Evolutionary conservation across 2,113 vertebrate genomes (phyloP).

Genomic region (Sylvicapra grimmia): DNA sequence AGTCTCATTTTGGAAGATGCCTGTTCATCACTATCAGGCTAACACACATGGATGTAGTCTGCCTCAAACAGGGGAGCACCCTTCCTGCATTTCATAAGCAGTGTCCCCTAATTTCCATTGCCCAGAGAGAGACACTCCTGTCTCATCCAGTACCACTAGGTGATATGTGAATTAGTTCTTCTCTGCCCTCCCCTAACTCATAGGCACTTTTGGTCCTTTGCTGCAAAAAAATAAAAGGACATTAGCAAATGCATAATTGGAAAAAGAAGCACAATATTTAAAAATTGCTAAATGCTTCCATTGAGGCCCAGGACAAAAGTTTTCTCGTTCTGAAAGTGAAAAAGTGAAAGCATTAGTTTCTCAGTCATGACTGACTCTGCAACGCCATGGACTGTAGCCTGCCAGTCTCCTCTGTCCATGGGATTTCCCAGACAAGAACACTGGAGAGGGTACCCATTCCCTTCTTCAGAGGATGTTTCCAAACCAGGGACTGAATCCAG

Average conservation of each 20-base stretch:
- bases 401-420: not conserved
- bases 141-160: conserved; percentile 38
- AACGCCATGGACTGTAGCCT: not conserved
- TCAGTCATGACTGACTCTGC: not conserved
- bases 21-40: not conserved
- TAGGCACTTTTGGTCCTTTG: conserved; percentile 62
- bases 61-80: rapidly evolving
- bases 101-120: too few relatives aligned
- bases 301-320: conserved; percentile 65
- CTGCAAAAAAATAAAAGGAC: conserved; percentile 41
- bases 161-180: conserved; percentile 47
- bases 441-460: not conserved
- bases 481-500: not conserved
- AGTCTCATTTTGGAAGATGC: not conserved
- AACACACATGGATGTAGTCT: not conserved
- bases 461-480: not conserved
- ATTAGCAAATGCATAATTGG: conserved; percentile 76
- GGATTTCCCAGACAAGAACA: not conserved
- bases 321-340: conserved; percentile 61
- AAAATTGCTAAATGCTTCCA: conserved; percentile 63
- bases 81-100: not conserved
- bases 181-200: conserved; percentile 61
- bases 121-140: not conserved
- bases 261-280: conserved; percentile 74
- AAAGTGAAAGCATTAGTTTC: not conserved